Percentiles rank a stretch among this genome's conserved stretches.
Evolutionary conservation across 2,113 vertebrate genomes (phyloP).

Genomic region (Ctenomys sociabilis): DNA sequence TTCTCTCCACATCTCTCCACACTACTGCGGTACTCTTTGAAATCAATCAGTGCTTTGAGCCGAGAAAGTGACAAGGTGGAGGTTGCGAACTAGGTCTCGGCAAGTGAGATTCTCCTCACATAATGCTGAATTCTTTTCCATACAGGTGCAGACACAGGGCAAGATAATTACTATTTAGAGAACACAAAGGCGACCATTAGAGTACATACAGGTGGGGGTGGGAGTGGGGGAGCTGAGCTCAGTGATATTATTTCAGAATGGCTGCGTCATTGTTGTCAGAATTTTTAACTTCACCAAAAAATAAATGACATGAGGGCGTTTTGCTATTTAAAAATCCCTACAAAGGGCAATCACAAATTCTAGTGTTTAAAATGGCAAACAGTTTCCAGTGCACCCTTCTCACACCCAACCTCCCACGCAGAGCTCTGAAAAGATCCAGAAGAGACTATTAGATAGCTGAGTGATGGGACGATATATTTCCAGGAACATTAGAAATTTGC

Average conservation of each 20-base stretch:
- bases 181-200: conserved; percentile 44
- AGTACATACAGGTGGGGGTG: not conserved
- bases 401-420: not conserved
- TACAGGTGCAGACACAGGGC: conserved; percentile 67
- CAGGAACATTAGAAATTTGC: not conserved
- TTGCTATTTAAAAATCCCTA: not conserved
- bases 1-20: conserved; percentile 55
- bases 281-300: not conserved
- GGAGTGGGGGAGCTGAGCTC: not conserved
- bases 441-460: not conserved
- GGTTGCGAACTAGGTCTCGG: conserved; percentile 74
- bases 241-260: not conserved
- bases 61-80: conserved; percentile 43
- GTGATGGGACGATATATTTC: not conserved
- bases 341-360: not conserved
- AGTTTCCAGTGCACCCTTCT: not conserved
- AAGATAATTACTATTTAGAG: conserved; percentile 36
- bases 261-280: not conserved
- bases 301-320: not conserved
- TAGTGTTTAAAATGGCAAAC: not conserved
- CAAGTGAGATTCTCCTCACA: conserved; percentile 48
- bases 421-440: not conserved
- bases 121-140: conserved; percentile 56
- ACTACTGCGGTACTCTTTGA: conserved; percentile 44
- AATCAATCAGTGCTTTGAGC: conserved; percentile 78